A percentile compares a stretch with the other conserved stretches of the same genome.
These are phyloP conservation scores for Sinocyclocheilus rhinocerous DNA, from an alignment of 2,113 vertebrate genomes.

Conservation along the genomic window DNA sequence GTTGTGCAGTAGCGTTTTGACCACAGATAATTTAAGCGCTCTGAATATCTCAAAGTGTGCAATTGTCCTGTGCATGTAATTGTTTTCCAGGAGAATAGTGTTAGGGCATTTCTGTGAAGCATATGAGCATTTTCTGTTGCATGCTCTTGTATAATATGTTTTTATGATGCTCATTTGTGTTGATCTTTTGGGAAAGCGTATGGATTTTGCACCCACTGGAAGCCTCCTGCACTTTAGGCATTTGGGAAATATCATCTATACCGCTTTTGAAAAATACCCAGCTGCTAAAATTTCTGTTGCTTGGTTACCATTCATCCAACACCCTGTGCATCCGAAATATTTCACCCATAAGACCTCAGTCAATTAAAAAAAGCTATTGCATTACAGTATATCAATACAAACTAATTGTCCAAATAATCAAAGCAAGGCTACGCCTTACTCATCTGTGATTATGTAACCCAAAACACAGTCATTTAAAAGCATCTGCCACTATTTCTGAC, in stretches of 20 bases:
- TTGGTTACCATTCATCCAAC: slow-evolving; percentile 17
- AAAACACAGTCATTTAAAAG: background rate
- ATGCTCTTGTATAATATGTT: slow-evolving; percentile 11
- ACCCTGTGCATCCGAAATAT: background rate
- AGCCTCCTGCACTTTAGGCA: slow-evolving; percentile 7
- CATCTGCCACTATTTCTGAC: background rate
- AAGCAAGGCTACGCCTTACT: background rate
- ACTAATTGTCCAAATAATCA: background rate
- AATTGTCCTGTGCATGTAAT: background rate
- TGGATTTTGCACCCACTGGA: slow-evolving; percentile 22
- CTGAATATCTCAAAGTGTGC: background rate
- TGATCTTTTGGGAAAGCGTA: background rate
- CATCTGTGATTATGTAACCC: background rate
- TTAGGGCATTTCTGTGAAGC: background rate
- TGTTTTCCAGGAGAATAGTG: background rate
- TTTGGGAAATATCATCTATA: slow-evolving; percentile 14
- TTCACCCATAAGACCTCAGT: background rate
- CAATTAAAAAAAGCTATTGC: slow-evolving; percentile 24
- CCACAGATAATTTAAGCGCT: background rate
- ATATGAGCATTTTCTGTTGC: background rate
- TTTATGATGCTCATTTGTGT: background rate
- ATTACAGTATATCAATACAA: background rate
- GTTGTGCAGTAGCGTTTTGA: background rate
- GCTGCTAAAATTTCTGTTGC: slow-evolving; percentile 20
- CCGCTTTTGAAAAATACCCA: background rate